Conservation (phyloP, 2,113 vertebrate genomes). For the Grammomys dolichurus region DNA sequence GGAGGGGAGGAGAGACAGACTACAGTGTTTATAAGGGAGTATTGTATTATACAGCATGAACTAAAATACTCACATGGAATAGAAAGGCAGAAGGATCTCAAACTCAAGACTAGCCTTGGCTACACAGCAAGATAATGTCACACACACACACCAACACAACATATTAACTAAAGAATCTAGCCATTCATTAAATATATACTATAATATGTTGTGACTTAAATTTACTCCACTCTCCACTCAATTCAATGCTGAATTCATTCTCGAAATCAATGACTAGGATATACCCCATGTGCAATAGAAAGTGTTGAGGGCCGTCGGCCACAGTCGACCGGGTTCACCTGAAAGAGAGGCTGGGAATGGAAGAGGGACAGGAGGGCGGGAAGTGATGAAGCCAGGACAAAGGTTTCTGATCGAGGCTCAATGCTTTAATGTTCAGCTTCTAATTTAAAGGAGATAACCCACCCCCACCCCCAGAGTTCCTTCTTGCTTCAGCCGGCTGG, state of each 20-base stretch:
- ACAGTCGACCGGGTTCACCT: too few species aligned
- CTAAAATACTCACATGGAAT: not conserved
- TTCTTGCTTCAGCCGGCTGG: too few species aligned
- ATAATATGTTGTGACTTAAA: not conserved
- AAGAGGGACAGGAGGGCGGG: too few species aligned
- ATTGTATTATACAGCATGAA: not conserved
- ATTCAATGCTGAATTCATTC: not conserved
- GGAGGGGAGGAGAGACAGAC: accelerated
- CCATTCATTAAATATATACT: not conserved
- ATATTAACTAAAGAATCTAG: not conserved
- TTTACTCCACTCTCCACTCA: not conserved
- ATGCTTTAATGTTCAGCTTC: too few species aligned
- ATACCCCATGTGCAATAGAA: not conserved
- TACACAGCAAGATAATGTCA: not conserved
- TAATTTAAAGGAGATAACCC: too few species aligned
- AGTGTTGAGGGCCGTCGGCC: too few species aligned
- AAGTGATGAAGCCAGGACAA: too few species aligned
- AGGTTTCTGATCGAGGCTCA: too few species aligned
- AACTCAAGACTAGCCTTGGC: not conserved
- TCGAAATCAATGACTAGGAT: not conserved
- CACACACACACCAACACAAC: not conserved
- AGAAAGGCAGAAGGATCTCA: not conserved
- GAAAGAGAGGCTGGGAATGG: too few species aligned
- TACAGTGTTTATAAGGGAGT: not conserved
- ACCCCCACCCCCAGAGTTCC: too few species aligned